Conservation (phyloP, 2,113 vertebrate genomes). For the Chaetorhynchus papuensis region DNA sequence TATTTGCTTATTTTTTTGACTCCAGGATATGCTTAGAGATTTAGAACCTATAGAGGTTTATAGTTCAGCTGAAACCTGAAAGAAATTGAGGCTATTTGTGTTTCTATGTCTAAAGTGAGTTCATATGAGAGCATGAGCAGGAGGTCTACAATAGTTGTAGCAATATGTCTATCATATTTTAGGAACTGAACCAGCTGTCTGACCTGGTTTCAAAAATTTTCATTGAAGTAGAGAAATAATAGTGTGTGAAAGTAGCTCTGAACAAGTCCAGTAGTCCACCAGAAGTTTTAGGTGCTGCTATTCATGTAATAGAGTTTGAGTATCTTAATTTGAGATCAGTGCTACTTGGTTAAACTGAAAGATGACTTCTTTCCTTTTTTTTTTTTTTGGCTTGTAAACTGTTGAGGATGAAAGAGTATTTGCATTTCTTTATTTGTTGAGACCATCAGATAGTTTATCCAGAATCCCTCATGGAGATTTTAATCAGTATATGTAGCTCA, state of each 20-base stretch:
- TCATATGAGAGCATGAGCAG: background rate
- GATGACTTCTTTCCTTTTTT: background rate
- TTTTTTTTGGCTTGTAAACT: background rate
- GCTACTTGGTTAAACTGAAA: background rate
- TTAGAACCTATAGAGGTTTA: background rate
- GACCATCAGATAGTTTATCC: background rate
- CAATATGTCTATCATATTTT: background rate
- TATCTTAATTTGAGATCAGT: background rate
- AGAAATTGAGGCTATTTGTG: background rate
- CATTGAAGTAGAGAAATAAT: background rate
- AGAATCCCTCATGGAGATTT: background rate
- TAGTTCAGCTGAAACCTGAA: background rate
- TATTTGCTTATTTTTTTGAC: background rate
- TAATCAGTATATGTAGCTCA: background rate
- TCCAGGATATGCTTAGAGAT: background rate
- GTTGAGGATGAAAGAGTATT: background rate
- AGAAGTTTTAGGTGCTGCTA: background rate
- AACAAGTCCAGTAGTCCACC: background rate
- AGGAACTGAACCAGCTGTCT: background rate
- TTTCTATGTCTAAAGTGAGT: background rate
- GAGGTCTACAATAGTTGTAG: background rate
- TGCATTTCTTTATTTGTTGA: background rate
- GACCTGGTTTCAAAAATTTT: background rate
- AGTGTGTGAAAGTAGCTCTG: background rate
- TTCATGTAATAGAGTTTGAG: background rate